Percentiles rank a stretch among this genome's conserved stretches.
Evolutionary conservation across 1,140 invertebrate genomes (phyloP).

Genomic region (Rhyzopertha dominica): DNA sequence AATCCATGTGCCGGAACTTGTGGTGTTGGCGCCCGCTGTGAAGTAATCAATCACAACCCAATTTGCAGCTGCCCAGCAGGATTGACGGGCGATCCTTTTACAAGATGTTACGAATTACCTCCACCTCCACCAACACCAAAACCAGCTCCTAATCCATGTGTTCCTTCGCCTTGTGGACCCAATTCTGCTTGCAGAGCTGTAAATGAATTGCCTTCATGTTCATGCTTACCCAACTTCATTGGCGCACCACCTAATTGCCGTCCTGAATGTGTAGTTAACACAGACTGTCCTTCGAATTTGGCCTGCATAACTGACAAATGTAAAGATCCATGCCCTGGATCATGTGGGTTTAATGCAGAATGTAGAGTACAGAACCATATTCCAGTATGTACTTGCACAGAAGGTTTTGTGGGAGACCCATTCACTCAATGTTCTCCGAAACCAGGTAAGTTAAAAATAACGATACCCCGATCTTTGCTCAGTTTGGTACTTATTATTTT

Average conservation of each 20-base stretch:
- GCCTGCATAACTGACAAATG: slow-evolving; percentile 76
- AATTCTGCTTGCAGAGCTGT: slow-evolving; percentile 63
- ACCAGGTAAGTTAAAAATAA: slow-evolving; percentile 7
- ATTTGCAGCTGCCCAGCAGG: slow-evolving; percentile 67
- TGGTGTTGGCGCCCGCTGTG: slow-evolving; percentile 59
- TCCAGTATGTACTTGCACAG: slow-evolving; percentile 66
- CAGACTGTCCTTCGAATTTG: slow-evolving; percentile 71
- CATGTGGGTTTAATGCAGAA: slow-evolving; percentile 69
- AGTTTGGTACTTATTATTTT: too few species aligned
- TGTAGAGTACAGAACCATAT: slow-evolving; percentile 73
- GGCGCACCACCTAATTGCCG: slow-evolving; percentile 73
- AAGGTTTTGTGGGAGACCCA: slow-evolving; percentile 65
- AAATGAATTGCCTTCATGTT: slow-evolving; percentile 64
- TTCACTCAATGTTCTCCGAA: slow-evolving; percentile 54
- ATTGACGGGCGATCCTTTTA: slow-evolving; percentile 69
- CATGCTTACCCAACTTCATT: slow-evolving; percentile 67
- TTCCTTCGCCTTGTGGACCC: slow-evolving; percentile 72
- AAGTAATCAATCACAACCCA: slow-evolving; percentile 68
- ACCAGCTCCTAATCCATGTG: slow-evolving; percentile 60
- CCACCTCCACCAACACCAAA: slow-evolving; percentile 39
- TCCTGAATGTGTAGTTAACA: slow-evolving; percentile 73
- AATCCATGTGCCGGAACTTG: slow-evolving; percentile 68
- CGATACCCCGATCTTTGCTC: too few species aligned
- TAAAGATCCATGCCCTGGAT: slow-evolving; percentile 70
- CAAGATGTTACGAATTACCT: slow-evolving; percentile 52